Evolutionary conservation across 2,888 invertebrate genomes (phyloP).

Genomic region (Euphydryas editha): DNA sequence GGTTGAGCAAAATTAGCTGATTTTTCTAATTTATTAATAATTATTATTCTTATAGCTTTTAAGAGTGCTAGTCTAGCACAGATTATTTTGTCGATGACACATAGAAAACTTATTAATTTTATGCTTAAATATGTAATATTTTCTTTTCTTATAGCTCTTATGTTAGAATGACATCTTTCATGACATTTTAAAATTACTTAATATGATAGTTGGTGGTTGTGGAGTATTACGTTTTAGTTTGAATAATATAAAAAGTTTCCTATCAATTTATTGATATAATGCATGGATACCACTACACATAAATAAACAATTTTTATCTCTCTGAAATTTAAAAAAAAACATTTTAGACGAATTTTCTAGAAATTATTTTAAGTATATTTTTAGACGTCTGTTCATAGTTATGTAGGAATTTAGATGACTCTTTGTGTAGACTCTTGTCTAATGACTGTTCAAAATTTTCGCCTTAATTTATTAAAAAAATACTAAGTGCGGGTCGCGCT

Average conservation of each 20-base stretch:
- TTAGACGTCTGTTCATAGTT: constrained; percentile 72
- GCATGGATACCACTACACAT: constrained; percentile 6
- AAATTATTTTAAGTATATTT: constrained; percentile 52
- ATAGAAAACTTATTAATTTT: too few species aligned
- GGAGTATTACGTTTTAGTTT: background rate
- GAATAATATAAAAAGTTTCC: background rate
- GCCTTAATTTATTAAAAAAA: background rate
- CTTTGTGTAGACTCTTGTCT: constrained; percentile 47
- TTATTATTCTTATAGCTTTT: too few species aligned
- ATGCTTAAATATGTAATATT: background rate
- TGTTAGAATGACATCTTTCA: background rate
- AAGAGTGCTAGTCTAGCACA: too few species aligned
- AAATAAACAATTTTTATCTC: constrained; percentile 6
- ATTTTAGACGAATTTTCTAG: constrained; percentile 20
- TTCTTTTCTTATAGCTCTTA: background rate
- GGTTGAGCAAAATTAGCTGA: background rate
- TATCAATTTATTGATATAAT: background rate
- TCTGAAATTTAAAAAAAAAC: constrained; percentile 16
- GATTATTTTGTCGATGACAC: too few species aligned
- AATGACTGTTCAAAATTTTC: constrained; percentile 4
- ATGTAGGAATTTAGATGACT: constrained; percentile 53
- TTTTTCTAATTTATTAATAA: background rate
- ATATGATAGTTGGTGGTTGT: background rate
- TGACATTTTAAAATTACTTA: background rate
- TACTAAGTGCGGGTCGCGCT: too few species aligned